Evolutionary conservation across 2,888 invertebrate species (phyloP), one percentile per base, ranked within the genome.

Genomic region (Rotaria macrura): DNA sequence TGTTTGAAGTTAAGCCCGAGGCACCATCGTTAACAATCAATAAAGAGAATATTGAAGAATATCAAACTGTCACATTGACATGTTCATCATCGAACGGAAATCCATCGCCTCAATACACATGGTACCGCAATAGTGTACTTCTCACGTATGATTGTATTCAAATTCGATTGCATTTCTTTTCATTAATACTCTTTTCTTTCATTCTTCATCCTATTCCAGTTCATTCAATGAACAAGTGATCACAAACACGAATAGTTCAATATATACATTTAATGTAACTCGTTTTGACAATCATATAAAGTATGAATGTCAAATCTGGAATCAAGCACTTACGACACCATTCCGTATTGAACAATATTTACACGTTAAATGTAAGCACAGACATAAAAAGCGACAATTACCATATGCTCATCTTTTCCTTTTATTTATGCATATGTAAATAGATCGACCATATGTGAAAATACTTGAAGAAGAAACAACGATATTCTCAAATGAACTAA

Each of bases 61-160:
- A 79, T 79, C 40, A 79, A 40, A n/a, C 43, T 79, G 79, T 79
- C n/a, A 79, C 40, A n/a, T 79, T 79, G 43, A 79, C 40, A 79
- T 79, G 79, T 79, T 79, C 79, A 43, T 40, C 79, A 40, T n/a
- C n/a, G 40, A 79, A 79, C 43, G 79, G 79, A 79, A 79, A 79
- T 79, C 79, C 79, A n/a, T 14, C 43, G 79, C 79, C 79, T 79
- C 40, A 40, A 79, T 79, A 43, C 43, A 79, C 40, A 43, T 79
- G 79, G 79, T 79, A 79, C 43, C 79, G 79, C 17, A 43, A 79
- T 79, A 34, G 43, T 17, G 23, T n/a, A 43, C 79, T 65, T 65
- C 34, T 65, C 79, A 79, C 40, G 40, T 79, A 43, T 40, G 43
- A 43, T 43, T 34, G 34, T 29, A 12, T 34, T 34, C 65, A 34